Evolutionary conservation across 1,140 invertebrate genomes (phyloP).

Genomic region (Thaumetopoea pityocampa): DNA sequence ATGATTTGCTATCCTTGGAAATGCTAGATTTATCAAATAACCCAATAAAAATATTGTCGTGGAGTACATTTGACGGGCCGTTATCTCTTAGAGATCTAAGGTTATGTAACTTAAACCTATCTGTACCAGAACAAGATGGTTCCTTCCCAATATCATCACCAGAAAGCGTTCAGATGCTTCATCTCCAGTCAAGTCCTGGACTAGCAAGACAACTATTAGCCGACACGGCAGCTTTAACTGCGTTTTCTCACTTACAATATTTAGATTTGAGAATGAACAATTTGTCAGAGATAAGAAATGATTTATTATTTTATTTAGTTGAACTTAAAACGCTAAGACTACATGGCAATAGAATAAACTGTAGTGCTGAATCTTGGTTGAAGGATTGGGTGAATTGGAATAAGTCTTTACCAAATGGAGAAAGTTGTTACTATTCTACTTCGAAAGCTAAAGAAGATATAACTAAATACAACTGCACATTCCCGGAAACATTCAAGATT

Average conservation of each 20-base stretch:
- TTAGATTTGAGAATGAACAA: conserved; percentile 83
- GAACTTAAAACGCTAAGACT: conserved; percentile 79
- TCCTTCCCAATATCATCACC: conserved; percentile 83
- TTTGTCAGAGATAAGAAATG: conserved; percentile 76
- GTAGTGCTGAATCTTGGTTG: conserved; percentile 79
- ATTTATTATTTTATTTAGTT: conserved; percentile 82
- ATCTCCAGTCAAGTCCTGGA: conserved; percentile 84
- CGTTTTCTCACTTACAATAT: conserved; percentile 80
- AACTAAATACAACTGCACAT: conserved; percentile 65
- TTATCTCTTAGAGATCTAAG: conserved; percentile 79
- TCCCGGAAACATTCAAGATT: conserved; percentile 68
- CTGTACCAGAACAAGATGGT: conserved; percentile 78
- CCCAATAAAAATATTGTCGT: conserved; percentile 80
- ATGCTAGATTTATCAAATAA: conserved; percentile 87
- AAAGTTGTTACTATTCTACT: conserved; percentile 65
- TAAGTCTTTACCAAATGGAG: conserved; percentile 71
- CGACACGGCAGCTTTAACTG: conserved; percentile 82
- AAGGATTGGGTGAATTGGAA: conserved; percentile 79
- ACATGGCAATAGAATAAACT: conserved; percentile 80
- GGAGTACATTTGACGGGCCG: conserved; percentile 82
- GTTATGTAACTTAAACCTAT: conserved; percentile 80
- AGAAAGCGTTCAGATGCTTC: conserved; percentile 81
- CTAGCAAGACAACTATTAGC: conserved; percentile 81
- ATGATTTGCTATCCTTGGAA: conserved; percentile 79
- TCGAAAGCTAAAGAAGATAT: conserved; percentile 56